Conservation (phyloP, 2,888 invertebrate species). For the Tetranychus truncatus region DNA sequence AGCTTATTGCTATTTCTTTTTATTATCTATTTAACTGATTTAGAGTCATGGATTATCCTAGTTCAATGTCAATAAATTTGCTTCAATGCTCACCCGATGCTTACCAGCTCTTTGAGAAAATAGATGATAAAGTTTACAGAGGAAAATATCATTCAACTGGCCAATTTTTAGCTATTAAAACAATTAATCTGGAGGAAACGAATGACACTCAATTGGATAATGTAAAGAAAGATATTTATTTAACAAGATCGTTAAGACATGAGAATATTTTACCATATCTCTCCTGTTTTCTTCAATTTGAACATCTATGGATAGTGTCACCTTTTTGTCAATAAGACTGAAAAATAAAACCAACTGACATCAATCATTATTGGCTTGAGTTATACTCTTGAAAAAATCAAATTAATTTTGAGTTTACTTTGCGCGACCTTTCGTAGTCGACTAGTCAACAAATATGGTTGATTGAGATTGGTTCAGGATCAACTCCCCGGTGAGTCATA, state of each 20-base stretch:
- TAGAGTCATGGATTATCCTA: not conserved
- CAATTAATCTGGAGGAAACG: not conserved
- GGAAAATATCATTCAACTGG: not conserved
- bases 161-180: not conserved
- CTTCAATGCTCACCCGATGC: not conserved
- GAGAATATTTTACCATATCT: slow-evolving; percentile 55
- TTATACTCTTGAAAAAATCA: too few relatives aligned
- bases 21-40: not conserved
- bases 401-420: too few relatives aligned
- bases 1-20: too few relatives aligned
- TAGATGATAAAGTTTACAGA: not conserved
- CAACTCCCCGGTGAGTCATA: too few relatives aligned
- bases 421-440: too few relatives aligned
- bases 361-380: too few relatives aligned
- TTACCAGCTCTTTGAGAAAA: not conserved
- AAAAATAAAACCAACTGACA: too few relatives aligned
- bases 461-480: too few relatives aligned
- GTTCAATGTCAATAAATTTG: slow-evolving; percentile 7
- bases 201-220: slow-evolving; percentile 14
- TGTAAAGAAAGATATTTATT: slow-evolving; percentile 44
- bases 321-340: slow-evolving; percentile 53
- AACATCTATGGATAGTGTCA: slow-evolving; percentile 56
- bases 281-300: slow-evolving; percentile 55
- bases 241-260: slow-evolving; percentile 57
- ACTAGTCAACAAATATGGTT: too few relatives aligned